These are phyloP conservation scores for Ivindomyrus marchei DNA, from an alignment of 2,113 vertebrate genomes.

Conservation along the genomic window DNA sequence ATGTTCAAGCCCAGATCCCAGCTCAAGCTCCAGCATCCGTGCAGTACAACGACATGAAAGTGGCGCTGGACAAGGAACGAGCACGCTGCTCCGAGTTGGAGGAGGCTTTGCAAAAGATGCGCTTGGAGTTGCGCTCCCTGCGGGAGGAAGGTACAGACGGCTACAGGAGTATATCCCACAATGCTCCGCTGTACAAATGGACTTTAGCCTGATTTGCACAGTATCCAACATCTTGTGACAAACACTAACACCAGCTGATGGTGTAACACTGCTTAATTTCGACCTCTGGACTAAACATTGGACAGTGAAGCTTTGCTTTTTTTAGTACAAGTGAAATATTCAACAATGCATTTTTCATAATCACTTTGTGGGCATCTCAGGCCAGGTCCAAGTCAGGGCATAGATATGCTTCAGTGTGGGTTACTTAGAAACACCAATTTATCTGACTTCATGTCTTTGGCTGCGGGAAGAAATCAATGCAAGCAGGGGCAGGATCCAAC, in stretches of 20 bases:
- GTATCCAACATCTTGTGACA: not conserved
- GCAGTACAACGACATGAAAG: conserved; percentile 97
- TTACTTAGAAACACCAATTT: not conserved
- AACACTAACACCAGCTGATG: not conserved
- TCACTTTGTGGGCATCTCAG: not conserved
- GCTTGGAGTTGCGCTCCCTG: conserved; percentile 83
- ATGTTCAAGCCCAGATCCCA: conserved; percentile 58
- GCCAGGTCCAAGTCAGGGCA: not conserved
- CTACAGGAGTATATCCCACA: not conserved
- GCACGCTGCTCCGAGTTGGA: conserved; percentile 87
- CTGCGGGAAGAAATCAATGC: not conserved
- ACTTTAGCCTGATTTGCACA: not conserved
- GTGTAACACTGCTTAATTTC: not conserved
- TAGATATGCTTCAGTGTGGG: not conserved
- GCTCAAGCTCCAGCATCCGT: conserved; percentile 69
- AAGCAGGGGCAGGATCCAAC: not conserved
- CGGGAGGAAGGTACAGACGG: conserved; percentile 80
- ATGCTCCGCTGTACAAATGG: not conserved
- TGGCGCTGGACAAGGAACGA: conserved; percentile 93
- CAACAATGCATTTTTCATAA: not conserved
- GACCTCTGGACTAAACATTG: not conserved
- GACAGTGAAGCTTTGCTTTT: not conserved
- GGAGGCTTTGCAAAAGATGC: conserved; percentile 93
- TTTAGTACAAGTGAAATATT: not conserved
- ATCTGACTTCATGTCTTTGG: not conserved